Percentiles rank a stretch among this genome's conserved stretches.
These are phyloP conservation scores for Megalops atlanticus DNA, from an alignment of 2,113 vertebrate species.

Conservation along the genomic window DNA sequence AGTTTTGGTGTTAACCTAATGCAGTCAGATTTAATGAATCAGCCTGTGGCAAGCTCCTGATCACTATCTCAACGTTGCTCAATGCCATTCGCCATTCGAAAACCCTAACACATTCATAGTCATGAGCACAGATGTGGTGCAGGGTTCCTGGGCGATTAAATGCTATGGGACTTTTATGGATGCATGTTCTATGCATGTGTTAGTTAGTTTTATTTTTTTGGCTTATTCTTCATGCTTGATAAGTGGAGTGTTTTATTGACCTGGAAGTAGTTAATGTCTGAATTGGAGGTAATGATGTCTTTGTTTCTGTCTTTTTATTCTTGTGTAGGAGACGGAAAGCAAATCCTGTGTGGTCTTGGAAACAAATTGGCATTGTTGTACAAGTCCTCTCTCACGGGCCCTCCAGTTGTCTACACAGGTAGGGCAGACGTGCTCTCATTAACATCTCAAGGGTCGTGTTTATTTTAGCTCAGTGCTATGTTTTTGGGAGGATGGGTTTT, in stretches of 20 bases:
- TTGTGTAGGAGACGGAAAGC: constrained; percentile 77
- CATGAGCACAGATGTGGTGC: not conserved
- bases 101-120: not conserved
- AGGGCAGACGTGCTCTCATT: constrained; percentile 34
- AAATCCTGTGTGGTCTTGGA: constrained; percentile 81
- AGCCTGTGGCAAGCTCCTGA: not conserved
- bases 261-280: not conserved
- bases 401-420: constrained; percentile 78
- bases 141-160: not conserved
- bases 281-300: constrained; percentile 22
- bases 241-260: constrained; percentile 9
- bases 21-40: not conserved
- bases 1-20: not conserved
- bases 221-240: constrained; percentile 24
- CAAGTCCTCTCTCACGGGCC: constrained; percentile 65
- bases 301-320: constrained; percentile 40
- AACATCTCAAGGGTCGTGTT: constrained; percentile 31
- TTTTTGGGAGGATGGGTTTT: not conserved
- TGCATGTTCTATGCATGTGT: constrained; percentile 6
- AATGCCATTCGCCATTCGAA: not conserved
- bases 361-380: constrained; percentile 75
- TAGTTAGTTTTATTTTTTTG: constrained; percentile 11
- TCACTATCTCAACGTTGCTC: not conserved
- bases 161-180: constrained; percentile 1
- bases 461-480: constrained; percentile 7